Evolutionary conservation across 2,113 vertebrate genomes (phyloP).

Genomic region (Grammomys dolichurus): DNA sequence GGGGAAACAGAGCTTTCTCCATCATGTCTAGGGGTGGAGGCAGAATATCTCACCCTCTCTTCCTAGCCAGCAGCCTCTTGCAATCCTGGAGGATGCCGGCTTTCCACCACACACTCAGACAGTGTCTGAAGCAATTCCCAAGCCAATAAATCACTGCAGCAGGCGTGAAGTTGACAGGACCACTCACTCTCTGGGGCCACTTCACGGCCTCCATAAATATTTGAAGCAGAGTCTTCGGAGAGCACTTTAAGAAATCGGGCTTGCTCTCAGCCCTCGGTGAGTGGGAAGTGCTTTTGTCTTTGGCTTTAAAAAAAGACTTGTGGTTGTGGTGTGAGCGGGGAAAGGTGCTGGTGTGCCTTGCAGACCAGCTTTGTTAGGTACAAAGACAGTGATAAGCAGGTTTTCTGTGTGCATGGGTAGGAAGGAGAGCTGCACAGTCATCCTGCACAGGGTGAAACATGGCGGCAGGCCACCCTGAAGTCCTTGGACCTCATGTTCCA

Average conservation of each 20-base stretch:
- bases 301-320: neutral
- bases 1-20: constrained; percentile 46
- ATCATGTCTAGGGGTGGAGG: neutral
- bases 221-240: constrained; percentile 53
- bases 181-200: neutral
- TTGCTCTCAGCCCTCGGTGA: neutral
- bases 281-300: constrained; percentile 27
- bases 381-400: neutral
- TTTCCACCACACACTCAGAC: constrained; percentile 84
- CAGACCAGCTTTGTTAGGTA: neutral
- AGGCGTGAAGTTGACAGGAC: neutral
- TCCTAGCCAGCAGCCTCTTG: fast-evolving
- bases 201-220: constrained; percentile 48
- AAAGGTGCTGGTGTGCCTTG: fast-evolving
- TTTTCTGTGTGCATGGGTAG: fast-evolving
- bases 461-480: fast-evolving
- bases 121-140: constrained; percentile 78
- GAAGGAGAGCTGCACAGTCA: fast-evolving
- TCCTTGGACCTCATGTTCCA: neutral
- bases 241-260: constrained; percentile 20
- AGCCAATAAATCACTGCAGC: constrained; percentile 76
- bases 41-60: neutral
- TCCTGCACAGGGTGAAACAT: neutral
- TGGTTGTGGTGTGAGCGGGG: fast-evolving
- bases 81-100: constrained; percentile 83